Conservation (phyloP, 1,140 invertebrate species). For the Agraylea sexmaculata region DNA sequence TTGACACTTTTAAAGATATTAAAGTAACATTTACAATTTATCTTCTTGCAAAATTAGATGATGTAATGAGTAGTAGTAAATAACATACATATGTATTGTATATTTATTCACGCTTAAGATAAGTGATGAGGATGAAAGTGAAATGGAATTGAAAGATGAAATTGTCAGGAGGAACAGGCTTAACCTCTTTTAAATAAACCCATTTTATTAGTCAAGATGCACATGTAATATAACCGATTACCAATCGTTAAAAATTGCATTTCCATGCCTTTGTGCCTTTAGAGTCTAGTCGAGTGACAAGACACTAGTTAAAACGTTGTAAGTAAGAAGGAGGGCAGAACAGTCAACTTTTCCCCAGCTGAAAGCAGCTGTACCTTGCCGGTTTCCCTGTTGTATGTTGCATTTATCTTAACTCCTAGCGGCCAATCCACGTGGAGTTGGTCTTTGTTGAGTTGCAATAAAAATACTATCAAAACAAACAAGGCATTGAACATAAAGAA, state of each 20-base stretch:
- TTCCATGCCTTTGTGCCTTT: slow-evolving; percentile 39
- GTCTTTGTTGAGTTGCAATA: slow-evolving; percentile 96
- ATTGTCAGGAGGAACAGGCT: no score
- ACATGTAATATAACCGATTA: slow-evolving; percentile 18
- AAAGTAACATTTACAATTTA: no score
- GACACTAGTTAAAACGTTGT: slow-evolving; percentile 32
- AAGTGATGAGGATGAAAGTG: no score
- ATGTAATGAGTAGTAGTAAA: no score
- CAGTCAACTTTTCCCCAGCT: slow-evolving; percentile 17
- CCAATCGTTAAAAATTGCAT: slow-evolving; percentile 21
- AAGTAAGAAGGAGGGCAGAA: slow-evolving; percentile 18
- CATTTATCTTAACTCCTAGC: slow-evolving; percentile 86
- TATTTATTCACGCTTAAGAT: no score
- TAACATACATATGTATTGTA: no score
- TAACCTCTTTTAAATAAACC: no score
- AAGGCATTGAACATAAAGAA: slow-evolving; percentile 99
- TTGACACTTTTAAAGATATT: no score
- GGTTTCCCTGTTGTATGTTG: slow-evolving; percentile 83
- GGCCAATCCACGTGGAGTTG: slow-evolving; percentile 91
- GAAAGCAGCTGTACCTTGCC: slow-evolving; percentile 55
- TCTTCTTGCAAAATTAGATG: no score
- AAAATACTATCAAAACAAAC: slow-evolving; percentile 96
- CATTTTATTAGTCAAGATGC: slow-evolving; percentile 22
- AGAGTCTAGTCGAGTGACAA: slow-evolving; percentile 23
- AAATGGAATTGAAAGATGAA: no score